Conservation (phyloP, 2,113 vertebrate genomes). For the Thalassoma bifasciatum region DNA sequence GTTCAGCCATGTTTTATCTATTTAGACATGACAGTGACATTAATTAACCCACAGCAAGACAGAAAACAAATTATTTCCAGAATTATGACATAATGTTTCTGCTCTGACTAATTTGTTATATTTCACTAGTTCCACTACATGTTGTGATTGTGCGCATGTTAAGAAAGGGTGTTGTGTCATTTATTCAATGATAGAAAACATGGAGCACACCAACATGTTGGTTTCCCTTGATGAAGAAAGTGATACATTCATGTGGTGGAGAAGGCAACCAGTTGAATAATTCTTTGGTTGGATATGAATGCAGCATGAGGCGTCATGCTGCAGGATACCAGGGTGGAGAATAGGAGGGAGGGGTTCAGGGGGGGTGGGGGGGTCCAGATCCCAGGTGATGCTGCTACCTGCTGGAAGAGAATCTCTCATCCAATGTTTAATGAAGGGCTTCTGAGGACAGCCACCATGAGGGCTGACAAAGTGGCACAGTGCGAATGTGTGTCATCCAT, state of each 20-base stretch:
- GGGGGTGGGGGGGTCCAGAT: slow-evolving; percentile 34
- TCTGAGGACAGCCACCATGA: slow-evolving; percentile 44
- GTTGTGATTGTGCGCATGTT: no score
- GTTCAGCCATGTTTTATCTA: neutral
- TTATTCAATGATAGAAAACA: neutral
- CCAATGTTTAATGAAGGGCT: slow-evolving; percentile 80
- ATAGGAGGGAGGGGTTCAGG: slow-evolving; percentile 8
- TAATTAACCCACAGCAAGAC: neutral
- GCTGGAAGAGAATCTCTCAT: slow-evolving; percentile 73
- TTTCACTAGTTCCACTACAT: neutral
- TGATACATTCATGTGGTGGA: neutral
- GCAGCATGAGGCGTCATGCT: slow-evolving; percentile 44
- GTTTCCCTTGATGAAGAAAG: neutral
- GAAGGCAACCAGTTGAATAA: slow-evolving; percentile 25
- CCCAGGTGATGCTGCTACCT: slow-evolving; percentile 64
- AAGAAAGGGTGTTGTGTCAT: neutral
- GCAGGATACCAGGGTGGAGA: slow-evolving; percentile 12
- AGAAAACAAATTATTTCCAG: neutral
- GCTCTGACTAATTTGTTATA: neutral
- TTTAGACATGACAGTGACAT: neutral
- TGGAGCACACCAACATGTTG: neutral
- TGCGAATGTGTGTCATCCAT: slow-evolving; percentile 51
- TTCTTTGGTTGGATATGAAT: slow-evolving; percentile 26
- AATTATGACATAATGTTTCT: neutral
- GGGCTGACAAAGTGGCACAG: slow-evolving; percentile 34